Percentiles rank a stretch among this genome's conserved stretches.
Evolutionary conservation across 2,113 vertebrate genomes (phyloP).

Genomic region (Upupa epops): DNA sequence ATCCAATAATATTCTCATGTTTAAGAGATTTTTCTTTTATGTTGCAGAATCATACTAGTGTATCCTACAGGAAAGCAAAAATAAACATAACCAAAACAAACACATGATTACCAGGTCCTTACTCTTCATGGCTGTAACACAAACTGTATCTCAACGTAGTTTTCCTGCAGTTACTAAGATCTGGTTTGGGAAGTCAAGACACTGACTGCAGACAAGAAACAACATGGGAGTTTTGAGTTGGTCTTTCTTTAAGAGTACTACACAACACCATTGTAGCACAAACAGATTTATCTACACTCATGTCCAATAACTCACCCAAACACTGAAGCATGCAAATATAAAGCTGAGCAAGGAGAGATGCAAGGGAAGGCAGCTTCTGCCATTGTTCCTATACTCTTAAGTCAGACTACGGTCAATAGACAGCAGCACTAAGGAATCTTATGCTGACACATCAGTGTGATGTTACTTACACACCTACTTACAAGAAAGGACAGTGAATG

Average conservation of each 20-base stretch:
- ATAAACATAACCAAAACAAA: not conserved
- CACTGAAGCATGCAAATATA: not conserved
- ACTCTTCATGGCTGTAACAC: not conserved
- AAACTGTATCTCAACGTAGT: accelerated
- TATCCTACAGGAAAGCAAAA: not conserved
- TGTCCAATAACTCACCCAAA: not conserved
- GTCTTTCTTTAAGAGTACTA: not conserved
- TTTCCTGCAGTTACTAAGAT: not conserved
- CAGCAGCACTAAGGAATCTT: not conserved
- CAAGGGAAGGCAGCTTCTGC: not conserved
- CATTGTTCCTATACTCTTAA: not conserved
- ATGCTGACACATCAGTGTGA: not conserved
- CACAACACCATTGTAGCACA: not conserved
- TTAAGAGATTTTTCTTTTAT: not conserved
- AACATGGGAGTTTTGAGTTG: not conserved
- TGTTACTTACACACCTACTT: not conserved
- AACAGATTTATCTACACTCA: not conserved
- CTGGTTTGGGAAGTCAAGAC: not conserved
- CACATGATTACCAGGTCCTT: not conserved
- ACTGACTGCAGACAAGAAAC: not conserved
- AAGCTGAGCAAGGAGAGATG: not conserved
- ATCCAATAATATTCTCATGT: not conserved
- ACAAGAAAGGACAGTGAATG: accelerated
- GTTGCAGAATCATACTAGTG: not conserved
- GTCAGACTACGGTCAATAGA: not conserved